Base-by-base conservation (phyloP, 30 jellyfish, hydroid and myxozoan genomes). In the Nemopilema nomurai region DNA sequence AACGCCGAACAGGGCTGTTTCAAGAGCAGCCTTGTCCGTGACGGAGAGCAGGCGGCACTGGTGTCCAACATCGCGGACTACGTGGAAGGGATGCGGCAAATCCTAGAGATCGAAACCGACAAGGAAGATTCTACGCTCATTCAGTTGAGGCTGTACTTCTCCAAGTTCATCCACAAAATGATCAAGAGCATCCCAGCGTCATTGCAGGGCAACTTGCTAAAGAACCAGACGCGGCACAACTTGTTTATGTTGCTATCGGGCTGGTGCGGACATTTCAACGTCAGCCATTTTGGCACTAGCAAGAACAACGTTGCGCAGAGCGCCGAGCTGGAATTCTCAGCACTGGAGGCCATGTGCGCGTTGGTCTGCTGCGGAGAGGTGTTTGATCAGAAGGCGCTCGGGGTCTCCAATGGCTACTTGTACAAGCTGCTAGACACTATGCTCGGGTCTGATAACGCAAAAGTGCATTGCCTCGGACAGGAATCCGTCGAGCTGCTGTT, bases 321-420 rank as follows among this genome's bases (percentile, higher is more conserved):
- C 76, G 92, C 96, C 0, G 99, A 94, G 57, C 87, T 94, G 62
- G 99, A 94, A 66, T 85, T 94, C 76, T 89, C 99, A 18, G 99
- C 99, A 21, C 82, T 94, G 49, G 97, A 94, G 79, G 99, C 99
- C 22, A 94, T 94, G 99, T 94, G 99, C 85, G 99, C 99, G 0
- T 80, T 94, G 87, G 90, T 94, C 20, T 94, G 99, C 85, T 94
- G 99, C 63, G 99, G 99, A 13, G 97, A 94, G 82, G 99, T 94
- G 24, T 94, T 94, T 64, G 99, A 94, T 75, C 99, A 94, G 33
- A 94, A 94, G 62, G 99, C 99, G 4, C 75, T 94, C 31, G 93
- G 92, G 52, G 99, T 94, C n/a, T 89, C 99, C 63, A 94, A 94
- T 51, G 99, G 99, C 21, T 94, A 94, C 62, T 72, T 94, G 84